phyloP scores from a whole-genome alignment of 2,888 invertebrate genomes.

The Drosophila paramelanica region DNA sequence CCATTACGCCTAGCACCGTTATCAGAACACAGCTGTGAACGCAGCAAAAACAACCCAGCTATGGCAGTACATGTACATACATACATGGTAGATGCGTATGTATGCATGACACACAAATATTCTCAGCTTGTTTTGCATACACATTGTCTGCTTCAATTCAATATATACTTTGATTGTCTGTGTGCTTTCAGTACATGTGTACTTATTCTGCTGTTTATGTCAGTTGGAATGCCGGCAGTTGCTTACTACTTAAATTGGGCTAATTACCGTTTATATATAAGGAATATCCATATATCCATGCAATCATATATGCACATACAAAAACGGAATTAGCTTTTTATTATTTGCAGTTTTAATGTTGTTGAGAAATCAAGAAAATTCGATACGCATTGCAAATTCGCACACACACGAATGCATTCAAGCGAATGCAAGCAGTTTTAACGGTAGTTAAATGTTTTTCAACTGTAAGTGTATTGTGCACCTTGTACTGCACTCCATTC shows the following conservation, averaged over 20 bases:
- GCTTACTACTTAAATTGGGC: background rate
- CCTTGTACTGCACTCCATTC: background rate
- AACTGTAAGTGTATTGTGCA: constrained; percentile 7
- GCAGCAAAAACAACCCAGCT: constrained; percentile 27
- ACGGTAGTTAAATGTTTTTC: constrained; percentile 8
- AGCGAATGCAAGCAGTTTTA: constrained; percentile 17
- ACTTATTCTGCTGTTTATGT: constrained; percentile 7
- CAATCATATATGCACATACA: constrained; percentile 29
- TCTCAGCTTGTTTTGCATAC: constrained; percentile 26
- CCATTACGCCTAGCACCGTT: constrained; percentile 54
- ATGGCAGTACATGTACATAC: constrained; percentile 10
- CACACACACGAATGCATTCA: constrained; percentile 5
- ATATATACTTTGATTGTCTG: constrained; percentile 3
- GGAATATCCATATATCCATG: constrained; percentile 45
- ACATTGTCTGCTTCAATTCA: constrained; percentile 27
- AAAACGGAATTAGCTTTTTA: constrained; percentile 11
- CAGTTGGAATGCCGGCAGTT: constrained; percentile 32
- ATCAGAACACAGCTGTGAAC: constrained; percentile 53
- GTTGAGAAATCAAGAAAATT: constrained; percentile 70
- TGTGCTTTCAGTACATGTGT: constrained; percentile 23
- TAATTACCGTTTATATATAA: constrained; percentile 53
- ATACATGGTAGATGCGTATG: constrained; percentile 7
- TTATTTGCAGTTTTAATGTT: constrained; percentile 24
- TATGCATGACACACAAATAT: constrained; percentile 7
- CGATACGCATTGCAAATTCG: constrained; percentile 68